phyloP scores from a whole-genome alignment of 1,140 invertebrate species.

The Nebria ingens region DNA sequence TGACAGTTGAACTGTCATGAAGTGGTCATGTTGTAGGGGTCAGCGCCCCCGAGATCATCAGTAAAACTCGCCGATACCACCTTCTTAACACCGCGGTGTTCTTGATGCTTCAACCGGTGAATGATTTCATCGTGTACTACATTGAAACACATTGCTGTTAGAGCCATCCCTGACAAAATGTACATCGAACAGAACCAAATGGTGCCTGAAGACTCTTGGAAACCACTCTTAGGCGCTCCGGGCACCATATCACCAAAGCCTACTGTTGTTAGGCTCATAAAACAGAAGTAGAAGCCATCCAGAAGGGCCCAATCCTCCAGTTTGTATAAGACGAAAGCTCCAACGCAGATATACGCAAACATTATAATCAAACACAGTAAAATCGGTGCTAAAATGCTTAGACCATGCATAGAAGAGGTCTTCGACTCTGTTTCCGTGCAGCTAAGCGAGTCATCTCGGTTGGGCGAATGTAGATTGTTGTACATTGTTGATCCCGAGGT shows the following conservation, averaged over 20 bases:
- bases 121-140: conserved; percentile 90
- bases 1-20: conserved; percentile 53
- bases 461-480: conserved; percentile 45
- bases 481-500: conserved; percentile 41
- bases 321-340: conserved; percentile 77
- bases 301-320: conserved; percentile 79
- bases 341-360: conserved; percentile 74
- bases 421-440: conserved; percentile 60
- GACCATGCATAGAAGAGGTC: conserved; percentile 57
- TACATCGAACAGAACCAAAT: conserved; percentile 91
- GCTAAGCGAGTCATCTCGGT: conserved; percentile 56
- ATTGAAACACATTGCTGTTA: conserved; percentile 98
- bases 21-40: conserved; percentile 45
- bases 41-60: conserved; percentile 43
- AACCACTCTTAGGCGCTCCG: conserved; percentile 48
- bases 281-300: conserved; percentile 90
- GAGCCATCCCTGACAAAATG: conserved; percentile 87
- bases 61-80: conserved; percentile 37
- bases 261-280: conserved; percentile 86
- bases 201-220: conserved; percentile 52
- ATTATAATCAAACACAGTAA: conserved; percentile 66
- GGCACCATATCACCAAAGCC: conserved; percentile 86
- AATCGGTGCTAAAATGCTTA: conserved; percentile 66
- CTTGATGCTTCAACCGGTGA: conserved; percentile 56
- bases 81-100: conserved; percentile 28